Evolutionary conservation across 2,888 invertebrate genomes (phyloP), one percentile per base, ranked within the genome.

Genomic region (Phania funesta): DNA sequence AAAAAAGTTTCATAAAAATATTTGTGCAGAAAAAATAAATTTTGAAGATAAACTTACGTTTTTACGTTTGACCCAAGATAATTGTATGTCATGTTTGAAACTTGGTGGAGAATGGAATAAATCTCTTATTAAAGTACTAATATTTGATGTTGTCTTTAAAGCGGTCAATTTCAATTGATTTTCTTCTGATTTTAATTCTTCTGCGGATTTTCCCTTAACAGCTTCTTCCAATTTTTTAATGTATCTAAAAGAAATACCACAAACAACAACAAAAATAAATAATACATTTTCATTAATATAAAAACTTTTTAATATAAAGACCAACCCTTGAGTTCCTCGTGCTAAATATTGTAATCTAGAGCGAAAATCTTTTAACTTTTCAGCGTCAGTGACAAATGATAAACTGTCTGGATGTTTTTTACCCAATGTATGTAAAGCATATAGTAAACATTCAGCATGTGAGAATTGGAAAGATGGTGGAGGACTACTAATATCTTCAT

Each of bases 41-140:
- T 52, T 8, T 20, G 4, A 2, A 67, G 50, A 38, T 24, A 52
- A 60, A 85, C 85, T 87, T 90, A 93, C 93, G 90, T 92, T 92
- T 86, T 92, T 92, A 24, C 92, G 91, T 32, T 92, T 92, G 87
- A 94, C 93, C 93, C 95, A 97, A 26, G 97, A 97, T 65, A 97
- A 92, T 83, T 94, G 94, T 78, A 97, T 93, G 85, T 93, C 93
- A 87, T 95, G 95, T 90, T 98, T 98, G 91, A 96, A 98, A 86
- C 96, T 95, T 6, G 99, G 99, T 13, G 98, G 98, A 74, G 95
- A 95, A 90, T 98, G 96, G 92, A 99, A 98, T 84, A 99, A 92
- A 92, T 99, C 99, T 89, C 97, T 96, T 84, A 99, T 97, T 56
- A 99, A 93, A 0, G 95, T 93, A 88, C 97, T 97, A 83, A 99